Evolutionary conservation across 1,140 invertebrate species (phyloP).

Genomic region (Bradynema listronoti): DNA sequence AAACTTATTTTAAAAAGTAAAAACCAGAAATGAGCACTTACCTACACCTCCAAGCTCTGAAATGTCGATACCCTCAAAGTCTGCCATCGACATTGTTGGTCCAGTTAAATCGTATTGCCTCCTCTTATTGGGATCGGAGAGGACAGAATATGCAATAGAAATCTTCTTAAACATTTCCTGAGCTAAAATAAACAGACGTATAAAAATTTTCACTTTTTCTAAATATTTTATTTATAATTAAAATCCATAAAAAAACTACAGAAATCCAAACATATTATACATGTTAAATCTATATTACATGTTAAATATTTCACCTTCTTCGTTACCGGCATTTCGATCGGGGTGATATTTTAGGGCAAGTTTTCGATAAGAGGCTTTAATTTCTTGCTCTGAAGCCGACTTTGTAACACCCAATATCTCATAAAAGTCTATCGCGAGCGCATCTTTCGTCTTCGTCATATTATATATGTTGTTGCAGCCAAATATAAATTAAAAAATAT

Average conservation of each 20-base stretch:
- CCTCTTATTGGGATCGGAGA: conserved; percentile 56
- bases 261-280: conserved; percentile 7
- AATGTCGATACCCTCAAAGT: conserved; percentile 57
- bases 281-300: neutral
- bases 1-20: neutral
- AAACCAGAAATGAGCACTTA: conserved; percentile 8
- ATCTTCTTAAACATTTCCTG: conserved; percentile 54
- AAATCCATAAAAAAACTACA: conserved; percentile 15
- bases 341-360: conserved; percentile 66
- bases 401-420: conserved; percentile 65
- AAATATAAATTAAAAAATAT: too few relatives aligned
- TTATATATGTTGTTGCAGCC: too few relatives aligned
- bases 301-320: conserved; percentile 25
- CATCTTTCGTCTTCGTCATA: too few relatives aligned
- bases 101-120: conserved; percentile 55
- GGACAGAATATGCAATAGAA: conserved; percentile 52
- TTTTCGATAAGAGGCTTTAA: conserved; percentile 84
- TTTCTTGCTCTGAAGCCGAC: conserved; percentile 71
- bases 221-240: neutral
- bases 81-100: conserved; percentile 30
- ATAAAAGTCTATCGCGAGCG: conserved; percentile 16
- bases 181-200: conserved; percentile 32
- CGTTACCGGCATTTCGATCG: conserved; percentile 59
- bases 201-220: conserved; percentile 1
- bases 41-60: conserved; percentile 52